Percentiles rank a stretch among this genome's conserved stretches.
Evolutionary conservation across 2,888 invertebrate genomes (phyloP).

Genomic region (Watsonalla cultraria): DNA sequence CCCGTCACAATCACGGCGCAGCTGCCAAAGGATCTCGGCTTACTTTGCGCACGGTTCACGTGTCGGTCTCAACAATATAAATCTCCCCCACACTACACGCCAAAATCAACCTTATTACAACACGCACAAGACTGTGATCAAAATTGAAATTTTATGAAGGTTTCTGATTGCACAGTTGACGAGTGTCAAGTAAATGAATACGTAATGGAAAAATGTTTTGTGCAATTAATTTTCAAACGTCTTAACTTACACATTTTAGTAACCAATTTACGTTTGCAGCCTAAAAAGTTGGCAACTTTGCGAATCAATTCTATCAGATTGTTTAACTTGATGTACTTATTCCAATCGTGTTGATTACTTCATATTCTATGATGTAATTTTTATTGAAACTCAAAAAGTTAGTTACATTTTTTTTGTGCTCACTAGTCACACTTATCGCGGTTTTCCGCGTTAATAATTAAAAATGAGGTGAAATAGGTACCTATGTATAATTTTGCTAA

Average conservation of each 20-base stretch:
- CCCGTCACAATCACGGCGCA: conserved; percentile 57
- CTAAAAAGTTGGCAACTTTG: too few relatives aligned
- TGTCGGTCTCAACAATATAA: conserved; percentile 42
- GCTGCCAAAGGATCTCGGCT: conserved; percentile 76
- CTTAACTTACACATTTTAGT: not conserved
- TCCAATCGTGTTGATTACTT: too few relatives aligned
- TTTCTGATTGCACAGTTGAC: conserved; percentile 24
- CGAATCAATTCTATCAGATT: too few relatives aligned
- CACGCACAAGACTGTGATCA: conserved; percentile 4
- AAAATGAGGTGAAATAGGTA: too few relatives aligned
- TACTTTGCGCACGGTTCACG: conserved; percentile 73
- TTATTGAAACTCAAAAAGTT: too few relatives aligned
- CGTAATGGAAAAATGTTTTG: not conserved
- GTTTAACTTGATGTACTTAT: too few relatives aligned
- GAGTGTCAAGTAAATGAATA: conserved; percentile 2
- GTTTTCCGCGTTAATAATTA: too few relatives aligned
- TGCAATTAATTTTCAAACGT: not conserved
- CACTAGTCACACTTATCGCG: too few relatives aligned
- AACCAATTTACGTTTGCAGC: too few relatives aligned
- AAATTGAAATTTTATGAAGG: conserved; percentile 5
- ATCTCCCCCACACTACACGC: conserved; percentile 19
- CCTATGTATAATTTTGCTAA: too few relatives aligned
- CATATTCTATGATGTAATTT: too few relatives aligned
- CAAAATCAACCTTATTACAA: conserved; percentile 18
- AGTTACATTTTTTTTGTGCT: too few relatives aligned